Percentiles rank a stretch among this genome's conserved stretches.
These are phyloP conservation scores for Crotalus tigris DNA, from an alignment of 2,113 vertebrate species.

Conservation along the genomic window DNA sequence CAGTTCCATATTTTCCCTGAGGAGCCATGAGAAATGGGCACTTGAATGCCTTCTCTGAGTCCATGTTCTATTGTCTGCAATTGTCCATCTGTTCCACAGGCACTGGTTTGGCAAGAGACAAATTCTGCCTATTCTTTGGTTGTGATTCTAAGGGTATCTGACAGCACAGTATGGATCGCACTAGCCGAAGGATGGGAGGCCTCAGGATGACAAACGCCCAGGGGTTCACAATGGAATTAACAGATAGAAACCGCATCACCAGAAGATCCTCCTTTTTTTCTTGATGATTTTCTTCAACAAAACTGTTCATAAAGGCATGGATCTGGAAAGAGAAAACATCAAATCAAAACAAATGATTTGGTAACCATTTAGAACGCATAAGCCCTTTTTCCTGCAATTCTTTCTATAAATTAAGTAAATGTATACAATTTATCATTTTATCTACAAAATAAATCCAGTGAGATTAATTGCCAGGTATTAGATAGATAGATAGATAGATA, in stretches of 20 bases:
- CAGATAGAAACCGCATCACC: slow-evolving; percentile 84
- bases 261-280: slow-evolving; percentile 71
- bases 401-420: background rate
- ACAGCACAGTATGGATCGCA: slow-evolving; percentile 73
- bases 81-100: background rate
- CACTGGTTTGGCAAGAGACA: background rate
- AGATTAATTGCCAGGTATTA: background rate
- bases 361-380: background rate
- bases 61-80: slow-evolving; percentile 33
- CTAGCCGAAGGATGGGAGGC: slow-evolving; percentile 78
- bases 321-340: slow-evolving; percentile 68
- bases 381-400: background rate
- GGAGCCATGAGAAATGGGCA: slow-evolving; percentile 26
- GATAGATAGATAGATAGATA: too few species aligned
- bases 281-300: rapidly evolving
- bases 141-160: slow-evolving; percentile 22
- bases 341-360: background rate
- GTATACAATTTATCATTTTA: background rate
- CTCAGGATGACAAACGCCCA: slow-evolving; percentile 91
- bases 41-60: background rate
- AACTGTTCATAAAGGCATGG: slow-evolving; percentile 81
- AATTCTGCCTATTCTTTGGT: background rate
- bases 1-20: background rate
- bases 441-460: background rate
- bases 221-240: slow-evolving; percentile 89